Percentiles rank a stretch among this genome's conserved stretches.
Evolutionary conservation across 1,140 invertebrate genomes (phyloP).

Genomic region (Bombus polaris): DNA sequence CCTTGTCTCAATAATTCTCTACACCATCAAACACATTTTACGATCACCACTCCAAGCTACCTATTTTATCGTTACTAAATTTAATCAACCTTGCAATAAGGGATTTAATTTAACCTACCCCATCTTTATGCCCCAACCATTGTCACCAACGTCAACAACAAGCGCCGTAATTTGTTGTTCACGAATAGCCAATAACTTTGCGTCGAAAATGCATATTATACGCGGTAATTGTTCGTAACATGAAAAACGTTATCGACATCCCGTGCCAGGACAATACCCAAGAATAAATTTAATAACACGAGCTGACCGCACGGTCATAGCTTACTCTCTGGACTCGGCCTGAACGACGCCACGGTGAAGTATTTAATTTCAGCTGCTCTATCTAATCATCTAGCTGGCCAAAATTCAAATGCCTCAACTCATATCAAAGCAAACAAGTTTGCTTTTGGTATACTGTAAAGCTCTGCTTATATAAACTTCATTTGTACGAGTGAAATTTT

Average conservation of each 20-base stretch:
- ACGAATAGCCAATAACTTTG: neutral
- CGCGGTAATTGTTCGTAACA: neutral
- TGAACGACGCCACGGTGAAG: neutral
- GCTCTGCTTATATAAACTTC: too few species aligned
- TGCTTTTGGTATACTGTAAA: too few species aligned
- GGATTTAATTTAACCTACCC: neutral
- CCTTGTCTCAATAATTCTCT: neutral
- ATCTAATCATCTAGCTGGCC: too few species aligned
- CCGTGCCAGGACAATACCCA: neutral
- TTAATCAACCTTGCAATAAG: neutral
- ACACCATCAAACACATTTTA: neutral
- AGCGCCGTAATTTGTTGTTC: neutral
- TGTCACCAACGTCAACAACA: neutral
- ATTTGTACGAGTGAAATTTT: too few species aligned
- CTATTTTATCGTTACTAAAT: neutral
- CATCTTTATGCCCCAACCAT: too few species aligned
- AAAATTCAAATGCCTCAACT: too few species aligned
- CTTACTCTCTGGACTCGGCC: neutral
- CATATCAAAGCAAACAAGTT: too few species aligned
- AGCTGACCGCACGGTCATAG: neutral
- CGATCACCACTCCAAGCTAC: neutral
- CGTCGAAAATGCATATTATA: neutral
- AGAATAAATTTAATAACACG: constrained; percentile 2
- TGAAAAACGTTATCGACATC: neutral
- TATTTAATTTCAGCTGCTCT: too few species aligned